Base-by-base conservation (phyloP, 1,140 invertebrate genomes). In the Sycobia sp. region DNA sequence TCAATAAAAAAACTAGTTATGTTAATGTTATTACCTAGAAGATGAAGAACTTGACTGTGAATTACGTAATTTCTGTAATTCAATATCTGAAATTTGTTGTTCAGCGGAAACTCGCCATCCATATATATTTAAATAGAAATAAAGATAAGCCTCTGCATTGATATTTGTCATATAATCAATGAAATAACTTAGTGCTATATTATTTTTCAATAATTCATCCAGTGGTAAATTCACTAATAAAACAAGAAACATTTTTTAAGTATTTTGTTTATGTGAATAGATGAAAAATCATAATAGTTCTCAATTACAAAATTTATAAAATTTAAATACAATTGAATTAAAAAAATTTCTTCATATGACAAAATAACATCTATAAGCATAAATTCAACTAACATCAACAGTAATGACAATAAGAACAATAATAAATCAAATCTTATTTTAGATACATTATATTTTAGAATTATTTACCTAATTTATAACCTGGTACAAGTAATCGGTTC, bases 101-200 rank as follows among this genome's bases (percentile, higher is more conserved):
- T 91, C 90, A 1, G 90, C 90, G 8, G 90, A 89, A 1, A 88
- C 85, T 74, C 88, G 84, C 86, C 91, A 94, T 23, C 90, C 91
- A 82, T 93, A 91, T 68, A 92, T 89, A 77, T 92, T 93, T 47
- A 94, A 78, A 73, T 93, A 93, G 74, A 92, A 92, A 72, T 89
- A 92, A 61, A 94, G 82, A 77, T 93, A 93, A 66, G 87, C 81
- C 72, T 93, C 90, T 16, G 87, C 87, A 57, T 86, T 87, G 62
- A 91, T 85, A 63, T 82, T 84, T 13, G 86, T 88, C 82, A 94
- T 90, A 71, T 89, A 94, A 77, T 94, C 91, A 72, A 92, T 89
- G 70, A 94, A 94, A 72, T 91, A 91, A 34, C 90, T 88, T 0
- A 94, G 75, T 4, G 91, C 91, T 43, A 91, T 85, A 68, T 89